phyloP scores from a whole-genome alignment of 2,888 invertebrate genomes.

The Eudemis profundana region DNA sequence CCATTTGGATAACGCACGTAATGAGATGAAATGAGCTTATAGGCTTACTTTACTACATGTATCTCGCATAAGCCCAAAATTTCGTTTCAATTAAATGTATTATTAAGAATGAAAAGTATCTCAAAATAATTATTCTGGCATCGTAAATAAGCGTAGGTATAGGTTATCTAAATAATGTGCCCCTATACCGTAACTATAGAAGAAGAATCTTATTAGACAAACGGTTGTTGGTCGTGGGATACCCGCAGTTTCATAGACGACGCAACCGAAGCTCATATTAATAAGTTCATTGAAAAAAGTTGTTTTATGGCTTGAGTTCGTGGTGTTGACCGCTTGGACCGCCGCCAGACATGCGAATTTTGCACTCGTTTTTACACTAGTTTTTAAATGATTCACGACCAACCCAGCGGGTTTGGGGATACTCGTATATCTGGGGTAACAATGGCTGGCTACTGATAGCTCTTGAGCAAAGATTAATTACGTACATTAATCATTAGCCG shows the following conservation, averaged over 20 bases:
- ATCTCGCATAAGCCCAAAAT: too few species aligned
- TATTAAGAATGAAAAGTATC: too few species aligned
- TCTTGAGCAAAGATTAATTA: constrained; percentile 25
- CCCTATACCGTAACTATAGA: too few species aligned
- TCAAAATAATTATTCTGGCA: too few species aligned
- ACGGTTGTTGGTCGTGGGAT: not conserved
- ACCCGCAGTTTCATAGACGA: not conserved
- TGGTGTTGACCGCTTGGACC: constrained; percentile 60
- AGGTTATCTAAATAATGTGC: too few species aligned
- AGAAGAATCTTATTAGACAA: too few species aligned
- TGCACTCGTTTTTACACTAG: constrained; percentile 58
- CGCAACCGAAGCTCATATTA: constrained; percentile 7
- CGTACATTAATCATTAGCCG: constrained; percentile 15
- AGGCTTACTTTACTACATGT: too few species aligned
- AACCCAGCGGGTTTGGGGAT: constrained; percentile 1
- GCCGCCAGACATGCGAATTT: constrained; percentile 58
- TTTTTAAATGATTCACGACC: constrained; percentile 57
- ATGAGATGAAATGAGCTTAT: too few species aligned
- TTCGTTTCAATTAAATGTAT: too few species aligned
- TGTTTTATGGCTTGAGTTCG: constrained; percentile 51
- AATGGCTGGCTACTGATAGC: constrained; percentile 28
- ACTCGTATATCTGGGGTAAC: constrained; percentile 18
- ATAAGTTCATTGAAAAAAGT: constrained; percentile 48
- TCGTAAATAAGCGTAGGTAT: too few species aligned
- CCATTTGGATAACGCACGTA: too few species aligned